phyloP scores from a whole-genome alignment of 2,888 invertebrate genomes.

The Axea sp. region DNA sequence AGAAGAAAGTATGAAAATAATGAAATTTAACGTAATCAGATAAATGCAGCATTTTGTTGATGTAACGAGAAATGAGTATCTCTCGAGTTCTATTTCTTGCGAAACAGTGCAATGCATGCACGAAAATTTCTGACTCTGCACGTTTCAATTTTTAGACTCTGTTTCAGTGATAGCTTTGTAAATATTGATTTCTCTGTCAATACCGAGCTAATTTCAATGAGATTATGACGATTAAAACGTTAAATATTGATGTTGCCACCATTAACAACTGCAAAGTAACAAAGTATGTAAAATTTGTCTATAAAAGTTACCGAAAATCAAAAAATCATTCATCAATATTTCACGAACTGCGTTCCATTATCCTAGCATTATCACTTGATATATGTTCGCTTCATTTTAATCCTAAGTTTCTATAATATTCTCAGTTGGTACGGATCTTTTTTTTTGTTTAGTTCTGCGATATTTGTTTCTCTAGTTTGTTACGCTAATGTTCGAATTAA shows the following conservation, averaged over 20 bases:
- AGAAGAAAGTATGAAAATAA: too few relatives aligned
- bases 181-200: conserved; percentile 53
- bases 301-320: conserved; percentile 14
- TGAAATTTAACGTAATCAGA: conserved; percentile 15
- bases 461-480: conserved; percentile 44
- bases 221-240: conserved; percentile 39
- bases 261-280: conserved; percentile 14
- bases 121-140: conserved; percentile 53
- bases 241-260: conserved; percentile 58
- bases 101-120: conserved; percentile 59
- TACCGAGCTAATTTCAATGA: conserved; percentile 45
- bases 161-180: conserved; percentile 51
- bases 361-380: conserved; percentile 39
- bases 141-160: conserved; percentile 53
- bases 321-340: conserved; percentile 54
- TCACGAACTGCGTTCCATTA: conserved; percentile 45
- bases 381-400: conserved; percentile 45
- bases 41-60: conserved; percentile 16
- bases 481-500: conserved; percentile 36
- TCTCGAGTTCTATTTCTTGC: conserved; percentile 6
- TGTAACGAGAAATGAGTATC: conserved; percentile 9
- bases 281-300: conserved; percentile 44
- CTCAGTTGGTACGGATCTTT: conserved; percentile 17
- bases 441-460: conserved; percentile 33
- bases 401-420: conserved; percentile 26